Percentiles rank a stretch among this genome's conserved stretches.
Conservation (phyloP, 2,888 invertebrate genomes). For the Ceriagrion tenellum region DNA sequence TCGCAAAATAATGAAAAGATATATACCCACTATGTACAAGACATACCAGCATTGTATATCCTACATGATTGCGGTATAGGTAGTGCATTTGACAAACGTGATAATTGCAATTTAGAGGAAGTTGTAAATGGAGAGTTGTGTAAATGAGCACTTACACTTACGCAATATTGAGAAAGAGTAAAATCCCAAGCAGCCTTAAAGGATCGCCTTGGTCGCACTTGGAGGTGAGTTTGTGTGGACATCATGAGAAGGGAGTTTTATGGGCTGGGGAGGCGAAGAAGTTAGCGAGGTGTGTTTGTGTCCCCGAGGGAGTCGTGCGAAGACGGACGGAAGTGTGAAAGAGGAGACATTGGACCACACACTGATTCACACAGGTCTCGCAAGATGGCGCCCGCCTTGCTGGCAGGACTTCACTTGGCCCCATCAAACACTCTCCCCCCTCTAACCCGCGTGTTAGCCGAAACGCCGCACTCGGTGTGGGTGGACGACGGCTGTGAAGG, state of each 20-base stretch:
- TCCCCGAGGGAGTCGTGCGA: not conserved
- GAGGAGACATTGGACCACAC: conserved; percentile 62
- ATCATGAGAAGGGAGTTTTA: not conserved
- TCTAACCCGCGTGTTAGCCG: conserved; percentile 34
- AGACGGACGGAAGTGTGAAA: conserved; percentile 58
- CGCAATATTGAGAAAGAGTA: too few relatives aligned
- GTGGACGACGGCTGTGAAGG: conserved; percentile 31
- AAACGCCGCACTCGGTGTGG: conserved; percentile 11
- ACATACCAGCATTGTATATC: too few relatives aligned
- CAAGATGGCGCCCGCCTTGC: conserved; percentile 2
- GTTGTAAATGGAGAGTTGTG: too few relatives aligned
- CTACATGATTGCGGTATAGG: too few relatives aligned
- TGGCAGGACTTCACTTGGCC: conserved; percentile 60
- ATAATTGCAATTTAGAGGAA: too few relatives aligned
- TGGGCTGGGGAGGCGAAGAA: not conserved
- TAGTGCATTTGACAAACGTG: too few relatives aligned
- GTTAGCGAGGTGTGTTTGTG: not conserved
- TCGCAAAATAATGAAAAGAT: too few relatives aligned
- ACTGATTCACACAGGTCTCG: conserved; percentile 51
- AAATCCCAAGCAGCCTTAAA: too few relatives aligned
- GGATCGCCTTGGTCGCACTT: too few relatives aligned
- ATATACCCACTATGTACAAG: too few relatives aligned
- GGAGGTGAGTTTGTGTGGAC: too few relatives aligned
- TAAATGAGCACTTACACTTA: too few relatives aligned
- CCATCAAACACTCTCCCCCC: conserved; percentile 53